phyloP scores from a whole-genome alignment of 2,797 vertebrate species.

The Lepus townsendii region DNA sequence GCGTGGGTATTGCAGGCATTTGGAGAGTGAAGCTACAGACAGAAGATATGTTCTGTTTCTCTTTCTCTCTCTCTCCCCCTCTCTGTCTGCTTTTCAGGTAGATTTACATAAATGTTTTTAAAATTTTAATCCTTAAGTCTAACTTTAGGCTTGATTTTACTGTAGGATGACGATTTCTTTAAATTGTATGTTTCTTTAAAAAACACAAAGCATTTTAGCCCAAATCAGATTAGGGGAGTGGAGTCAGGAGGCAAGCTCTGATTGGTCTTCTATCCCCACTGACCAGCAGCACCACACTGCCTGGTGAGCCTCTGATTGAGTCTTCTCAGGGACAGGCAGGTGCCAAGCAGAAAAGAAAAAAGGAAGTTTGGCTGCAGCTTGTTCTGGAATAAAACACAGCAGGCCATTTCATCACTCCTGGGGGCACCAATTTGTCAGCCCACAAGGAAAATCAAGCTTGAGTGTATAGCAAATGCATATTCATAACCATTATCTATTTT shows the following conservation, averaged over 20 bases:
- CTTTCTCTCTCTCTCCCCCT: too few relatives aligned
- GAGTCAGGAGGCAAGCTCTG: background rate
- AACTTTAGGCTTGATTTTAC: conserved; percentile 3
- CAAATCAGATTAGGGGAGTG: background rate
- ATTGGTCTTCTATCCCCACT: background rate
- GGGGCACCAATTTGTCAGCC: conserved; percentile 59
- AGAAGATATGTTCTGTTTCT: too few relatives aligned
- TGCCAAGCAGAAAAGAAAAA: conserved; percentile 19
- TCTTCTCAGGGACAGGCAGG: conserved; percentile 49
- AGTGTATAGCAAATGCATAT: conserved; percentile 64
- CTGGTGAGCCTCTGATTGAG: background rate
- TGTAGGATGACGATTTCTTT: conserved; percentile 33
- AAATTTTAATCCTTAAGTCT: background rate
- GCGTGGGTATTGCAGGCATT: too few relatives aligned
- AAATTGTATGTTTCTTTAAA: conserved; percentile 22
- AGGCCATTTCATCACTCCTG: background rate
- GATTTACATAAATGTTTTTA: too few relatives aligned
- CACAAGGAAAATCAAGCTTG: conserved; percentile 68
- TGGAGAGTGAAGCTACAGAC: too few relatives aligned
- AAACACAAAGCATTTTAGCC: background rate
- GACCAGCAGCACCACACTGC: background rate
- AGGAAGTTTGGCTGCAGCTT: background rate
- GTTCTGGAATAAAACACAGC: conserved; percentile 60
- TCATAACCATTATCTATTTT: conserved; percentile 51
- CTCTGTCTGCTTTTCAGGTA: too few relatives aligned